Percentiles rank a stretch among this genome's conserved stretches.
These are phyloP conservation scores for Calliopsis andreniformis DNA, from an alignment of 1,140 invertebrate species.

Conservation along the genomic window DNA sequence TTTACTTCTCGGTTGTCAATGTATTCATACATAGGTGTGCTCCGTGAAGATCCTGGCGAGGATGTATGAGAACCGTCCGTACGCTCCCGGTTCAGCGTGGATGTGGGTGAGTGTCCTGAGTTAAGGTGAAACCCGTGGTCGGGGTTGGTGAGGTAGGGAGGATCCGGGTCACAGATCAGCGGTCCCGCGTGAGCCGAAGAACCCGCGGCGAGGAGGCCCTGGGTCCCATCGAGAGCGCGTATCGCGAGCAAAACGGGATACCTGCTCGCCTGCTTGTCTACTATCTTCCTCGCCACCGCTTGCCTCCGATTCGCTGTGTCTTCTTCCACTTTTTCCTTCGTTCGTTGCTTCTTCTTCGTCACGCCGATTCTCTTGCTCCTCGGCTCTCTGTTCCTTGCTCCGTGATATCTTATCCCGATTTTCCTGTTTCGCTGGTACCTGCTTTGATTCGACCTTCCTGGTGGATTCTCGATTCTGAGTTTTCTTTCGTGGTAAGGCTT, in stretches of 20 bases:
- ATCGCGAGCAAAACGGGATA: slow-evolving; percentile 78
- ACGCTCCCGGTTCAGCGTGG: slow-evolving; percentile 19
- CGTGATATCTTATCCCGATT: neutral
- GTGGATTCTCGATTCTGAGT: neutral
- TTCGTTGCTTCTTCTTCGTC: slow-evolving; percentile 18
- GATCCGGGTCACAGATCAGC: slow-evolving; percentile 82
- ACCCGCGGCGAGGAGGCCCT: slow-evolving; percentile 62
- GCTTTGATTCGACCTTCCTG: too few species aligned
- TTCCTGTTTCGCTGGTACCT: neutral
- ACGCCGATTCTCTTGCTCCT: slow-evolving; percentile 8
- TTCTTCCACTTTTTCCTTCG: slow-evolving; percentile 5
- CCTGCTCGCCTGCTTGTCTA: slow-evolving; percentile 60
- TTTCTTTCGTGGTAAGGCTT: too few species aligned
- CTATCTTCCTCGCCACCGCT: slow-evolving; percentile 3
- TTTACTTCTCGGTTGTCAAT: neutral
- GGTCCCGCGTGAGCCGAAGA: slow-evolving; percentile 73
- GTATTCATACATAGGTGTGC: slow-evolving; percentile 32
- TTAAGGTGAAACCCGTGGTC: slow-evolving; percentile 63
- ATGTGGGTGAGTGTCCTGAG: slow-evolving; percentile 59
- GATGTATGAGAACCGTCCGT: slow-evolving; percentile 18
- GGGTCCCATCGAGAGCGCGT: slow-evolving; percentile 78
- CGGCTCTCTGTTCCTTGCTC: neutral
- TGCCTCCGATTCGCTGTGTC: neutral
- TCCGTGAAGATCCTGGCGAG: slow-evolving; percentile 37
- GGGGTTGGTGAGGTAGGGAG: slow-evolving; percentile 77